phyloP scores from a whole-genome alignment of 1,140 invertebrate species.

The Halyomorpha halys region DNA sequence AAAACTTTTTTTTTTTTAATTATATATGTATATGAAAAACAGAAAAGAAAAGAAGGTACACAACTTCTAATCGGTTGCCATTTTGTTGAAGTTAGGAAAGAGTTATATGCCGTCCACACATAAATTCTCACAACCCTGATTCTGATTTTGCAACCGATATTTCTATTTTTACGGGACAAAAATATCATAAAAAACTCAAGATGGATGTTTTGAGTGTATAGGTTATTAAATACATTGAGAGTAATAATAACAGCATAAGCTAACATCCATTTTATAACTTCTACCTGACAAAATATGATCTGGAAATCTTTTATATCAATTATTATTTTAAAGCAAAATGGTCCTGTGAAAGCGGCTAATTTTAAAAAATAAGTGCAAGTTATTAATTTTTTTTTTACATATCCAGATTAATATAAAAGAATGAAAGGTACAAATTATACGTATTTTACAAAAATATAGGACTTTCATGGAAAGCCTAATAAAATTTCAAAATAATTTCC shows the following conservation, averaged over 20 bases:
- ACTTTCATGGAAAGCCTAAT: slow-evolving; percentile 24
- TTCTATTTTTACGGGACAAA: not conserved
- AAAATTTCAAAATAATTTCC: slow-evolving; percentile 22
- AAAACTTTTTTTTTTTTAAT: too few relatives aligned
- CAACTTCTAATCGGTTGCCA: not conserved
- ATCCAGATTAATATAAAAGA: slow-evolving; percentile 7
- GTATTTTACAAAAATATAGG: slow-evolving; percentile 23
- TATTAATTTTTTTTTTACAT: not conserved
- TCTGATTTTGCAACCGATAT: not conserved
- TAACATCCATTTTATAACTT: slow-evolving; percentile 13
- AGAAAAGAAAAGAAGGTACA: not conserved
- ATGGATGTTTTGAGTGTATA: not conserved
- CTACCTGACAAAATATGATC: slow-evolving; percentile 20
- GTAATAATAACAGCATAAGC: slow-evolving; percentile 14
- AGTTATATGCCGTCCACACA: not conserved
- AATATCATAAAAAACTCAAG: not conserved
- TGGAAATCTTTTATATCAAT: slow-evolving; percentile 14
- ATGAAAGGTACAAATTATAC: slow-evolving; percentile 14
- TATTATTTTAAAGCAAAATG: slow-evolving; percentile 3
- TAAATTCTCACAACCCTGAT: not conserved
- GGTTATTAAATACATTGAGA: not conserved
- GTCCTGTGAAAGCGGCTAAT: slow-evolving; percentile 3
- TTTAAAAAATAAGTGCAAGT: slow-evolving; percentile 10
- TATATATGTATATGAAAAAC: not conserved
- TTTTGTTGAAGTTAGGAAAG: not conserved